These are phyloP conservation scores for Thecophora atra DNA, from an alignment of 2,888 invertebrate genomes.

Conservation along the genomic window DNA sequence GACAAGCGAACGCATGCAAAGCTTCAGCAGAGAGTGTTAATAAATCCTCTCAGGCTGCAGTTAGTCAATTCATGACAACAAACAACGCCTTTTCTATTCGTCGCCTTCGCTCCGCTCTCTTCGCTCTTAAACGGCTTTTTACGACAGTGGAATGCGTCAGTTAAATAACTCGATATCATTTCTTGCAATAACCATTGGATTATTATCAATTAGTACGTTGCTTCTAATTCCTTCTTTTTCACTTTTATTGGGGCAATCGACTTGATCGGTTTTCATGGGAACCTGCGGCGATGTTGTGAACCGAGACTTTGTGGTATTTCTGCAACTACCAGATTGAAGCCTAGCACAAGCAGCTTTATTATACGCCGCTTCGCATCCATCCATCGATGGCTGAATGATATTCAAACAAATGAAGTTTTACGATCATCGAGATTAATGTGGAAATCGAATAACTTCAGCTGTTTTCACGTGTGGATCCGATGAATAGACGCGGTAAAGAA, in stretches of 20 bases:
- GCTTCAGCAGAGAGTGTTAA: not conserved
- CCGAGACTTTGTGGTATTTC: slow-evolving; percentile 25
- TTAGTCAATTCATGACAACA: not conserved
- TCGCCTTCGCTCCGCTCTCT: not conserved
- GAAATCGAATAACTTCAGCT: slow-evolving; percentile 31
- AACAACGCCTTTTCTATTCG: too few species aligned
- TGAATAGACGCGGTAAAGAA: slow-evolving; percentile 35
- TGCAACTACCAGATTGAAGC: not conserved
- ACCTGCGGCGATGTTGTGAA: not conserved
- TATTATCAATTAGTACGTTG: slow-evolving; percentile 55
- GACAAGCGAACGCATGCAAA: too few species aligned
- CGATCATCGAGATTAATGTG: slow-evolving; percentile 20
- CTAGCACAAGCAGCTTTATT: slow-evolving; percentile 8
- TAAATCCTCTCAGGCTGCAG: not conserved
- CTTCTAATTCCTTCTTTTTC: slow-evolving; percentile 51
- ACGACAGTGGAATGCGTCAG: slow-evolving; percentile 2
- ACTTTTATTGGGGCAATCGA: slow-evolving; percentile 51
- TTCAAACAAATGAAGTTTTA: slow-evolving; percentile 35
- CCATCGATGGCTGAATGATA: slow-evolving; percentile 16
- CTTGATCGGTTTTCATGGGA: slow-evolving; percentile 30
- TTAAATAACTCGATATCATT: slow-evolving; percentile 15
- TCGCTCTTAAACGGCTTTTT: not conserved
- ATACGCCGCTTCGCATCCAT: not conserved
- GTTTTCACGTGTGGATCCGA: not conserved
- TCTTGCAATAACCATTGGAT: slow-evolving; percentile 50